Conservation (phyloP, 2,797 vertebrate genomes). For the Parauchenoglanis ngamensis region DNA sequence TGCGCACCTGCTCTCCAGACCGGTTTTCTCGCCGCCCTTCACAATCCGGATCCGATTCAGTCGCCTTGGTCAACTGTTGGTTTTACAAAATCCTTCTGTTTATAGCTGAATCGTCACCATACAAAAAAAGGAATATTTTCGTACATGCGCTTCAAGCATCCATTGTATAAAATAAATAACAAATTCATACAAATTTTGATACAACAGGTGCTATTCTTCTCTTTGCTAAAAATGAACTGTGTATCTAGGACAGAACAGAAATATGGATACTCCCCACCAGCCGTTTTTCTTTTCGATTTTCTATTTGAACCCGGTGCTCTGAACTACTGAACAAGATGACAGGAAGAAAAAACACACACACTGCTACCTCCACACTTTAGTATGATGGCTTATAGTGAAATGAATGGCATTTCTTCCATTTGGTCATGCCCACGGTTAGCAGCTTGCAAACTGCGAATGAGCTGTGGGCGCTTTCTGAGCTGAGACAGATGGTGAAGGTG, state of each 20-base stretch:
- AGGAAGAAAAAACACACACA: slow-evolving; percentile 62
- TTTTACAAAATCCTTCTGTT: slow-evolving; percentile 1
- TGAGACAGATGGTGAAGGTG: slow-evolving; percentile 33
- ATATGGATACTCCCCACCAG: slow-evolving; percentile 34
- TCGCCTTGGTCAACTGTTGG: background rate
- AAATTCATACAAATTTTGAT: slow-evolving; percentile 42
- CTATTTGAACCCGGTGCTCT: slow-evolving; percentile 53
- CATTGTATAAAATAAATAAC: slow-evolving; percentile 5
- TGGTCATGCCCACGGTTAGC: slow-evolving; percentile 64
- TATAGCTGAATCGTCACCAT: slow-evolving; percentile 3
- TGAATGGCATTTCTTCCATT: slow-evolving; percentile 53
- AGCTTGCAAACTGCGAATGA: slow-evolving; percentile 75
- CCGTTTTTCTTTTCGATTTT: slow-evolving; percentile 29
- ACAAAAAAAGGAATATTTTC: slow-evolving; percentile 10
- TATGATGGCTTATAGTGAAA: slow-evolving; percentile 78
- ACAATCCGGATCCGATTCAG: background rate
- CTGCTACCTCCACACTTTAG: slow-evolving; percentile 95
- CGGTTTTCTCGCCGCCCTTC: slow-evolving; percentile 6
- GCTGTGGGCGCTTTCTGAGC: slow-evolving; percentile 48
- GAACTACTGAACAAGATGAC: slow-evolving; percentile 50
- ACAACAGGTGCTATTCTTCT: slow-evolving; percentile 56
- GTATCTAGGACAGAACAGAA: background rate
- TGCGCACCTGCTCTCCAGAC: background rate
- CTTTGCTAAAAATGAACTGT: background rate
- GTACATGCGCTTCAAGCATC: background rate